A percentile compares a stretch with the other conserved stretches of the same genome.
phyloP scores from a whole-genome alignment of 2,113 vertebrate species.

The Tursiops truncatus region DNA sequence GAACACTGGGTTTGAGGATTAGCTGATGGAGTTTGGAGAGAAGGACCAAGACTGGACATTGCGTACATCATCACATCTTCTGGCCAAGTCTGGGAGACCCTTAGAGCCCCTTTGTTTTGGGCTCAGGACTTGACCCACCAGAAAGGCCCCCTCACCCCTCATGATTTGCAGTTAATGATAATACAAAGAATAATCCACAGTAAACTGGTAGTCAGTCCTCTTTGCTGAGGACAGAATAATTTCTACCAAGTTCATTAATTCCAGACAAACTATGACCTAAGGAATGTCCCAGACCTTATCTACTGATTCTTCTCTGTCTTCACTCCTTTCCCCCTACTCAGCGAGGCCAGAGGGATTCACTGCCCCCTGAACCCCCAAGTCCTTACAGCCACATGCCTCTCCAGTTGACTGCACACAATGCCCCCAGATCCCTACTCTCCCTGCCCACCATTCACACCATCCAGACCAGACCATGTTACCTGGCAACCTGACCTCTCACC shows the following conservation, averaged over 20 bases:
- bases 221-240: not conserved
- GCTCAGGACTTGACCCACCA: not conserved
- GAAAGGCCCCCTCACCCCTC: not conserved
- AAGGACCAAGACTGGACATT: not conserved
- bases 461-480: not conserved
- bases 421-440: not conserved
- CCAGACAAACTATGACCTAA: not conserved
- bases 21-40: not conserved
- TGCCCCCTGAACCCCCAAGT: too few relatives aligned
- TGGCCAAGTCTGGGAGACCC: not conserved
- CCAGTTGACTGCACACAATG: not conserved
- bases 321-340: not conserved
- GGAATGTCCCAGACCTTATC: not conserved
- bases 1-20: not conserved
- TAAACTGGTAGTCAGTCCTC: not conserved
- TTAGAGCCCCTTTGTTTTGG: not conserved
- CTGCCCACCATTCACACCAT: not conserved
- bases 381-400: not conserved
- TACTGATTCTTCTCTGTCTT: not conserved
- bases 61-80: not conserved
- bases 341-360: too few relatives aligned
- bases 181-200: not conserved
- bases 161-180: not conserved
- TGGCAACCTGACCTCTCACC: not conserved
- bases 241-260: not conserved